Conservation (phyloP, 1,140 invertebrate species). For the Mercenaria mercenaria region DNA sequence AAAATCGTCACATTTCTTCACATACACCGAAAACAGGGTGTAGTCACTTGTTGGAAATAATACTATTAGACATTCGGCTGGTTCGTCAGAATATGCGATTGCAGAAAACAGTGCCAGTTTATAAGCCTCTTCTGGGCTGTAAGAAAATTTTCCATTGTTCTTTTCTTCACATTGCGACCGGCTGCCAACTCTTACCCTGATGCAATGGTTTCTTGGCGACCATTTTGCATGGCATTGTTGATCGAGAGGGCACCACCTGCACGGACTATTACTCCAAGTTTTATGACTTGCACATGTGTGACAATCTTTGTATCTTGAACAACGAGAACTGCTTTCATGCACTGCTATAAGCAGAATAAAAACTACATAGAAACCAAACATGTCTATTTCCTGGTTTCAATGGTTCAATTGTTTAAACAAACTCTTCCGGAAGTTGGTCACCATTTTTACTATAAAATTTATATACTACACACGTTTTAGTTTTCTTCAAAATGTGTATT, state of each 20-base stretch:
- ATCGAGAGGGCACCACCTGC: slow-evolving; percentile 45
- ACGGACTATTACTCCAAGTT: slow-evolving; percentile 20
- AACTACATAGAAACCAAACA: neutral
- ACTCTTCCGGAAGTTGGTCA: too few relatives aligned
- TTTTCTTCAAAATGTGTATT: too few relatives aligned
- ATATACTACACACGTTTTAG: too few relatives aligned
- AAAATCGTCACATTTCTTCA: slow-evolving; percentile 52
- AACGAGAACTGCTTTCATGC: neutral
- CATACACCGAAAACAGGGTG: neutral
- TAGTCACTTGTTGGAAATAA: slow-evolving; percentile 53
- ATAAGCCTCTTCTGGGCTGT: slow-evolving; percentile 31
- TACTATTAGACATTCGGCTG: slow-evolving; percentile 2
- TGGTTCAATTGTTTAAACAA: neutral
- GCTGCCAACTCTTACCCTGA: neutral
- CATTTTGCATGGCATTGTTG: slow-evolving; percentile 50
- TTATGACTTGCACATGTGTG: neutral
- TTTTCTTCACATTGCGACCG: neutral
- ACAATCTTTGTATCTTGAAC: slow-evolving; percentile 14
- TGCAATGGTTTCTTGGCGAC: slow-evolving; percentile 53
- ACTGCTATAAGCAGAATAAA: neutral
- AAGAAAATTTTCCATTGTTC: neutral
- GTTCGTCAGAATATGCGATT: slow-evolving; percentile 47
- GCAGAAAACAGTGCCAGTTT: slow-evolving; percentile 55
- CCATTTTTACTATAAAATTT: too few relatives aligned
- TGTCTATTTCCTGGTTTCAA: neutral